Base-by-base conservation (phyloP, 2,888 invertebrate species). In the Philonicus albiceps region DNA sequence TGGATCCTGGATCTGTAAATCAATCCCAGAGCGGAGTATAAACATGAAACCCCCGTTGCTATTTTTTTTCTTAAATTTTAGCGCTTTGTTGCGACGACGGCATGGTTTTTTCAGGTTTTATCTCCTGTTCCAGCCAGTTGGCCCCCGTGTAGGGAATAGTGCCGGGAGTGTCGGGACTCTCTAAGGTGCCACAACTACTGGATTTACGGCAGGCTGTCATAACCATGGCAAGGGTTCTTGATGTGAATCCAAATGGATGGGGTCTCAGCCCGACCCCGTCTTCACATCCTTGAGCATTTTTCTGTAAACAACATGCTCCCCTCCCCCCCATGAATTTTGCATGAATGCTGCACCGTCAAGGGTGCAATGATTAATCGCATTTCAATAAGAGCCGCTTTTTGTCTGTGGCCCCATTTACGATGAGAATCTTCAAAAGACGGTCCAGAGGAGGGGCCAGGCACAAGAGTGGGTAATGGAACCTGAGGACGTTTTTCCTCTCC, bases 361-460 rank as follows among this genome's bases (percentile, higher is more conserved):
- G 64, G 53, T 81, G 87, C 73, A 87, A 81, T 87, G 87, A 87
- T 87, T 86, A 87, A 87, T 87, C 74, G 85, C 55, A 19, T 83
- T 83, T 64, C 83, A 83, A 83, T 83, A 83, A 83, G 83, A 83
- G 64, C 64, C 37, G 11, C 31, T 53, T 80, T 80, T 53, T 80
- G 31, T 53, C 27, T 80, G 76, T 22, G 30, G 74, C 64, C 64
- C 40, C 76, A 76, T 76, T 76, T 43, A 31, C 16, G 40, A 37
- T 16, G 27, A 37, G 34, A 73, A 3, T 4, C 49, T 40, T 31
- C 16, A 49, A 30, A 80, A 76, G n/a, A 40, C 19, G 76, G 22
- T n/a, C 55, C 40, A 43, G 40, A 43, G 40, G 40, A 43, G 40
- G 40, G 0, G 11, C 40, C 40, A 13, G 40, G 40, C 16, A 43